Evolutionary conservation across 2,797 vertebrate genomes (phyloP).

Genomic region (Chaetodon trifasciatus): DNA sequence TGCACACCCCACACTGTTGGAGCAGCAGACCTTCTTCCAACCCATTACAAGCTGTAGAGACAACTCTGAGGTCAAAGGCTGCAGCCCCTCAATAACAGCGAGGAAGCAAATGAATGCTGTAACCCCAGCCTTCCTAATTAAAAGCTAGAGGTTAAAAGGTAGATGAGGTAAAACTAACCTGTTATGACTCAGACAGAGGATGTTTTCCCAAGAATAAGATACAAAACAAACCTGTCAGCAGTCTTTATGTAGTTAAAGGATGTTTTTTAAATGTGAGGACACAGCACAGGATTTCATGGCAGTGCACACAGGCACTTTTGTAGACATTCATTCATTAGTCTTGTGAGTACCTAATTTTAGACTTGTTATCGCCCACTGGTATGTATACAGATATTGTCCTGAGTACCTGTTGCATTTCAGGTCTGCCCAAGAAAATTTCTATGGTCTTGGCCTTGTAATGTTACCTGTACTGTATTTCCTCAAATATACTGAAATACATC

Average conservation of each 20-base stretch:
- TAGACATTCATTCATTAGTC: slow-evolving; percentile 15
- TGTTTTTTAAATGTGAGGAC: slow-evolving; percentile 49
- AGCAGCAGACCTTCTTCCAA: slow-evolving; percentile 60
- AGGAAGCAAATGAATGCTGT: slow-evolving; percentile 74
- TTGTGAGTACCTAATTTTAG: neutral
- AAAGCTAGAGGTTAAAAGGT: slow-evolving; percentile 79
- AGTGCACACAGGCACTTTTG: slow-evolving; percentile 5
- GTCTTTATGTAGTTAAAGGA: slow-evolving; percentile 56
- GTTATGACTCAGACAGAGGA: slow-evolving; percentile 78
- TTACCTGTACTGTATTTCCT: neutral
- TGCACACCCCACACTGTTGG: slow-evolving; percentile 42
- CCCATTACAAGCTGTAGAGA: slow-evolving; percentile 73
- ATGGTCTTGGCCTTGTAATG: neutral
- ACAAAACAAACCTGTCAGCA: slow-evolving; percentile 69
- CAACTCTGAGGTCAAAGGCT: slow-evolving; percentile 73
- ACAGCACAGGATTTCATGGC: slow-evolving; percentile 14
- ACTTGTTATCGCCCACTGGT: slow-evolving; percentile 7
- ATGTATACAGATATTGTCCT: neutral
- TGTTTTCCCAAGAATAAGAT: slow-evolving; percentile 77
- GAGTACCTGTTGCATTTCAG: neutral
- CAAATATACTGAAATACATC: neutral
- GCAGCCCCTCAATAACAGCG: slow-evolving; percentile 64
- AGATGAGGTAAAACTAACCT: slow-evolving; percentile 76
- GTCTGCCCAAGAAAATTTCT: slow-evolving; percentile 12
- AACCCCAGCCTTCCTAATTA: slow-evolving; percentile 74